Base-by-base conservation (phyloP, 1,140 invertebrate genomes). In the Globodera ellingtonae region DNA sequence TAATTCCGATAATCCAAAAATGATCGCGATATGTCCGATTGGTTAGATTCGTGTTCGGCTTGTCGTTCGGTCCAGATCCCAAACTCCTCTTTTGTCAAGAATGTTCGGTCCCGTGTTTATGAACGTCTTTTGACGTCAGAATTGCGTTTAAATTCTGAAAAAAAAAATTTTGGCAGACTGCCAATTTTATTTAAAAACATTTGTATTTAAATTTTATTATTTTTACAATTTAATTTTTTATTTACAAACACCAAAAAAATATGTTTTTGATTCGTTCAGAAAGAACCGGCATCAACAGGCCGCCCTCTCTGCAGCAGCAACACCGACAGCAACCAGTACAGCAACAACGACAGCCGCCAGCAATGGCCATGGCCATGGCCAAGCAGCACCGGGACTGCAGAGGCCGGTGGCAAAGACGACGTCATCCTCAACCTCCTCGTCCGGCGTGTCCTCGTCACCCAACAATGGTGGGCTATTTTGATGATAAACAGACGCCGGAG, bases 401-500 rank as follows among this genome's bases (percentile, higher is more conserved):
- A 62, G 56, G 10, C 10, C 56, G 56, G 56, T 62, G 56, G 56
- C 10, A 62, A 62, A 67, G 62, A 52, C 48, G 46, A 13, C 46
- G 21, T 76, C 67, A 24, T n/a, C 47, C 44, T 65, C 75, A 67
- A 75, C 56, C 52, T 77, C 75, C 18, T 77, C 75, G 1, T 77
- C 75, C 24, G 75, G 75, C 69, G 75, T 77, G 46, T 77, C 75
- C 50, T 77, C 75, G 8, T 77, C 75, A 10, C 75, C 75, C 10
- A 69, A 69, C n/a, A 44, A 9, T 24, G n/a, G n/a, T 44, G 10
- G 66, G 8, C 66, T 44, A 9, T 69, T 44, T 21, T 52, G 35
- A 35, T 35, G 35, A 35, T 52, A 52, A 52, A 52, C 8, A 52
- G 4, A 52, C 52, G 52, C 8, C 8, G 9, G 9, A 52, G 9